Base-by-base conservation (phyloP, 2,888 invertebrate genomes). In the Thera britannica region DNA sequence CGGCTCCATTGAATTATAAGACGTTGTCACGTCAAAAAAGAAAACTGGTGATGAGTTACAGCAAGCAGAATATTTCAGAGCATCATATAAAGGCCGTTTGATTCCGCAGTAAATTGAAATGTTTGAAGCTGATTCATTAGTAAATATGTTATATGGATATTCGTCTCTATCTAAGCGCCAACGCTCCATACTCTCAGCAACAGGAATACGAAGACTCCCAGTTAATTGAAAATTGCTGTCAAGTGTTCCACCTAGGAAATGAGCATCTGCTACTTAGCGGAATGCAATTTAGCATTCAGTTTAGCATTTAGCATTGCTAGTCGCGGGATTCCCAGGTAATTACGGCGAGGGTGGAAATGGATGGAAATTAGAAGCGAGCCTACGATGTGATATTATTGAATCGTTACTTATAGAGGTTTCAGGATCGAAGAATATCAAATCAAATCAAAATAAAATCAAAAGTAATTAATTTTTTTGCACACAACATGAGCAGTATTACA, bases 171-270 rank as follows among this genome's bases (percentile, higher is more conserved):
- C 52, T 0, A 4, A 41, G 51, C 41, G 35, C n/a, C 11, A 35
- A 11, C 4, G 5, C 2, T 34, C 3, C 59, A 8, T 3, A 5
- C 49, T 49, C 56, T 61, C 35, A 23, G 48, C 9, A 5, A 0
- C 46, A 62, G 62, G 63, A 63, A 60, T 59, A 63, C 55, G 59
- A 67, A 67, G 67, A 55, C 65, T 38, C 57, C 62, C 61, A 71
- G 74, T 75, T 83, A 82, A 83, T 83, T 83, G 83, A 79, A 81
- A 82, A 81, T 81, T 73, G 78, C 80, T 82, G 83, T 83, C 80
- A 75, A 78, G 79, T 71, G 75, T 70, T 68, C 65, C 75, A 75
- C 77, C 77, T 75, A 70, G 71, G 76, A 79, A 79, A 77, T 77
- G 74, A 75, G 74, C 71, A 73, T 74, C 71, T 66, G 74, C 75